Evolutionary conservation across 2,888 invertebrate species (phyloP), one percentile per base, ranked within the genome.

Genomic region (Stegana nigrithorax): DNA sequence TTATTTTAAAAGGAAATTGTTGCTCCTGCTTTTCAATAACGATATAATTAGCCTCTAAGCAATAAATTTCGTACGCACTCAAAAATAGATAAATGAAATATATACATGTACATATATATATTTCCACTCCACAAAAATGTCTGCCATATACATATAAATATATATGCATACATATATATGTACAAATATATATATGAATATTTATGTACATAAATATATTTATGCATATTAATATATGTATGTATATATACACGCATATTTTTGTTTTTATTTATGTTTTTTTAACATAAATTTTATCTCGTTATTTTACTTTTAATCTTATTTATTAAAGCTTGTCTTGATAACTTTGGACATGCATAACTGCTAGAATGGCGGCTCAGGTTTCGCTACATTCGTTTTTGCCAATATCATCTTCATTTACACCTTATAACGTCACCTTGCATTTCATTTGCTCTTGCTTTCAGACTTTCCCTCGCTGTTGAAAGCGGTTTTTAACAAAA

Each of bases 261-360:
- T 67, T 47, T 67, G 58, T 53, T 60, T 67, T 59, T 58, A 21
- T 42, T 55, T 56, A 1, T 14, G 32, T 51, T 2, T 44, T 19
- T 39, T 55, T 29, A 23, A 17, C 53, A 45, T 29, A 29, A 21
- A 47, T 47, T 21, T 7, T 45, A 7, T 47, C 59, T 57, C 64
- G 59, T 62, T 62, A 57, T n/a, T 14, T 44, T 44, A 25, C 7
- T 6, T 26, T n/a, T 42, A 3, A 44, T 51, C 51, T 51, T 7
- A 65, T 62, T 44, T 56, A 60, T 64, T 67, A 51, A n/a, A n/a
- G n/a, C 70, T 71, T 67, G 69, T 69, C 67, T 78, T 78, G 76
- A 76, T 74, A 75, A 67, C 76, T 76, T 78, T 78, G 74, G 78
- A 76, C 76, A 75, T 71, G 70, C 21, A 17, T 59, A 29, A 17